Percentiles rank a stretch among this genome's conserved stretches.
Evolutionary conservation across 2,888 invertebrate species (phyloP).

Genomic region (Clistopyga incitator): DNA sequence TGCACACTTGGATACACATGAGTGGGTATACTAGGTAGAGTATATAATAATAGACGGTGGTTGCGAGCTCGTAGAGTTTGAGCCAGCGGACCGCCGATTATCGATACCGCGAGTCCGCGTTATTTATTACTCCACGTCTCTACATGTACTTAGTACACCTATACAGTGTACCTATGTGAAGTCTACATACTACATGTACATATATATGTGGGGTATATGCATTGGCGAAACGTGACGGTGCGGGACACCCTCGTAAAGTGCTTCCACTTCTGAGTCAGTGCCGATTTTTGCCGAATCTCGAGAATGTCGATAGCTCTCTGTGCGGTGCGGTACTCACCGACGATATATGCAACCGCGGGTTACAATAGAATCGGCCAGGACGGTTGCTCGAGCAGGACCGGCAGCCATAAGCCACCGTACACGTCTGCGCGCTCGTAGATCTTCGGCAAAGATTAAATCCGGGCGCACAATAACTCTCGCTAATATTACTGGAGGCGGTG

Average conservation of each 20-base stretch:
- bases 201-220: constrained; percentile 49
- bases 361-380: constrained; percentile 23
- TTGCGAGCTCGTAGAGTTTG: constrained; percentile 33
- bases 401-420: constrained; percentile 60
- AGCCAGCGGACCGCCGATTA: constrained; percentile 77
- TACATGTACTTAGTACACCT: constrained; percentile 45
- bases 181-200: neutral
- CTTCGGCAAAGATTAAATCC: constrained; percentile 54
- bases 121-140: constrained; percentile 78
- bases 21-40: constrained; percentile 55
- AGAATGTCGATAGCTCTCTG: constrained; percentile 79
- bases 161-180: constrained; percentile 1
- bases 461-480: constrained; percentile 58
- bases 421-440: constrained; percentile 55
- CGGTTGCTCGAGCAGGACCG: constrained; percentile 19
- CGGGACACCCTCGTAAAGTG: constrained; percentile 80
- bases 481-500: constrained; percentile 57
- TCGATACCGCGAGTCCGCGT: constrained; percentile 78
- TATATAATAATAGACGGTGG: constrained; percentile 61
- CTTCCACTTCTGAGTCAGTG: constrained; percentile 82
- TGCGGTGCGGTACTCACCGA: constrained; percentile 39
- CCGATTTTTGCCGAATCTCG: constrained; percentile 79
- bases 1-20: constrained; percentile 61
- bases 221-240: constrained; percentile 81
- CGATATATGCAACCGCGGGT: constrained; percentile 41